Evolutionary conservation across 2,113 vertebrate species (phyloP), one percentile per base, ranked within the genome.

Genomic region (Axis porcinus): DNA sequence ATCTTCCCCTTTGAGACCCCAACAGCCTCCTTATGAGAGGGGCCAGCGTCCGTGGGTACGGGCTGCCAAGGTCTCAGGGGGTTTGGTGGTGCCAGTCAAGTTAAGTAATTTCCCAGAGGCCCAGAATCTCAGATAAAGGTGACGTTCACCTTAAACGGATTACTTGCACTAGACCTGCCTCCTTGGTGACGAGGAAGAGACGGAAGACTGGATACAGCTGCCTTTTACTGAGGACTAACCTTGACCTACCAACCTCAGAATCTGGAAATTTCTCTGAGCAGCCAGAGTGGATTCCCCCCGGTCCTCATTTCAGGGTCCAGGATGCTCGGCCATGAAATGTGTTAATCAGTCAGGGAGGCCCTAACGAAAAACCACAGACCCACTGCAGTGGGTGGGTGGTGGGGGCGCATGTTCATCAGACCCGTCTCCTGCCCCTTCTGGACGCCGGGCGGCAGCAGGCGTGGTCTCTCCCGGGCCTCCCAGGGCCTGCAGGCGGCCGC

Each of bases 51-150:
- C 54, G n/a, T 23, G 30, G 15, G 9, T 55, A 17, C 2, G 7
- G 83, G 78, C 33, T 43, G 54, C 55, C 85, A 78, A 55, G 30
- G 40, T 91, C 64, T 81, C 17, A 0, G 64, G 91, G 47, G 58
- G 60, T 15, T 19, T 4, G 21, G 45, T 47, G 14, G 43, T 70
- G 21, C 54, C 0, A 0, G 57, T 74, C 79, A 62, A 55, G 52
- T 36, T 43, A 58, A 81, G 40, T 70, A n/a, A 85, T 93, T 90
- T 88, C 67, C 40, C 89, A 85, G 85, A 58, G 52, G 36, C 95
- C 83, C n/a, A 62, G 84, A 92, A 82, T 36, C 93, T 62, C 74
- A n/a, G 33, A 47, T 30, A 45, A 85, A 36, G 85, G 50, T 33
- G 87, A 64, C 27, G 17, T 70, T 47, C 15, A 2, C 64, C 60